Evolutionary conservation across 1,140 invertebrate genomes (phyloP).

Genomic region (Idris sp.): DNA sequence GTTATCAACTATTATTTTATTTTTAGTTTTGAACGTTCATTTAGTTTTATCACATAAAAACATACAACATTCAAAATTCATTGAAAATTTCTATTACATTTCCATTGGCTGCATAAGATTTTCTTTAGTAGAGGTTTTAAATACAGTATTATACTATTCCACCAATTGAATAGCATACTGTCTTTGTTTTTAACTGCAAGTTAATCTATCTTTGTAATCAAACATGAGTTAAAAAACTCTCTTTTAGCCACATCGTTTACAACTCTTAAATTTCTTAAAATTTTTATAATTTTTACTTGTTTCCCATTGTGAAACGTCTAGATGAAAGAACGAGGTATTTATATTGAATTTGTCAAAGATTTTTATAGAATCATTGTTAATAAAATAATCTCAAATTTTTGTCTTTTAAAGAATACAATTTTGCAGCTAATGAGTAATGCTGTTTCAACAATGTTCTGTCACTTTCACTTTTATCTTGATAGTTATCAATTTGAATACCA

Average conservation of each 20-base stretch:
- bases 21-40: too few species aligned
- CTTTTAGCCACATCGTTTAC: conserved; percentile 15
- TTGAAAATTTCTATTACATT: too few species aligned
- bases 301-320: conserved; percentile 1
- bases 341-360: conserved; percentile 44
- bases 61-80: too few species aligned
- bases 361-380: conserved; percentile 22
- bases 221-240: conserved; percentile 11
- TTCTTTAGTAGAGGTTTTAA: too few species aligned
- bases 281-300: neutral
- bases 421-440: too few species aligned
- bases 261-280: conserved; percentile 8
- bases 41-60: too few species aligned
- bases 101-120: too few species aligned
- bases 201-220: conserved; percentile 11
- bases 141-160: too few species aligned
- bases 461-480: neutral
- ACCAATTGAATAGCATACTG: conserved; percentile 15
- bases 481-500: neutral
- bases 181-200: conserved; percentile 7
- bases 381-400: conserved; percentile 54
- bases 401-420: conserved; percentile 1
- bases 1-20: too few species aligned
- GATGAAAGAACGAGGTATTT: conserved; percentile 6
- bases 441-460: neutral